A percentile compares a stretch with the other conserved stretches of the same genome.
Conservation (phyloP, 2,797 vertebrate genomes). For the Anomalospiza imberbis region DNA sequence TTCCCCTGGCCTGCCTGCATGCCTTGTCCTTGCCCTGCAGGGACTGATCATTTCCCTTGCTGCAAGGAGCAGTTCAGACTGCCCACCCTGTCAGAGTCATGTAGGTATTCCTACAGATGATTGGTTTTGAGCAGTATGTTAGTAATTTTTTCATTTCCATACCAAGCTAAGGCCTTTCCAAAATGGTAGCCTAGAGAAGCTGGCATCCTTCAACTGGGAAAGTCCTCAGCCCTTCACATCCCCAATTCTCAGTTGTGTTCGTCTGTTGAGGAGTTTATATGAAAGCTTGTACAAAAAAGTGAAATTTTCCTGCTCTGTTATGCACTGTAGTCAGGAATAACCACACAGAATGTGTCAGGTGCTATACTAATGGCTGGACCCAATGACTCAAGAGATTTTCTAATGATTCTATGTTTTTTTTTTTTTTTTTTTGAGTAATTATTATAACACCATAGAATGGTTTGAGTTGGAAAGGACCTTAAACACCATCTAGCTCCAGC, state of each 20-base stretch:
- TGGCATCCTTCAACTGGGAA: background rate
- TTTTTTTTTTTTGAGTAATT: background rate
- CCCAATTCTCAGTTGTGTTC: background rate
- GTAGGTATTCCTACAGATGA: background rate
- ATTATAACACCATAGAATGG: background rate
- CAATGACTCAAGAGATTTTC: background rate
- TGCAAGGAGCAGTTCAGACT: background rate
- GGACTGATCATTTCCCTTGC: background rate
- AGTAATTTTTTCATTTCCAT: background rate
- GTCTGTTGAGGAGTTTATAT: background rate
- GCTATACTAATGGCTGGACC: background rate
- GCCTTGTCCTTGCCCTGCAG: background rate
- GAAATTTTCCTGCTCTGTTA: background rate
- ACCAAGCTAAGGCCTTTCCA: background rate
- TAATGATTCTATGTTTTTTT: no score
- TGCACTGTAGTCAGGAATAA: background rate
- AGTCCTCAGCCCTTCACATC: background rate
- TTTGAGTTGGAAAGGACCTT: background rate
- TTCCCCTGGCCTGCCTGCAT: background rate
- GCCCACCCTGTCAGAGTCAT: background rate
- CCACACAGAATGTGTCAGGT: background rate
- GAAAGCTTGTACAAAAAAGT: background rate
- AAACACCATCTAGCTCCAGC: background rate
- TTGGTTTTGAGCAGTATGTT: background rate
- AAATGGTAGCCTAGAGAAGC: background rate